A percentile compares a stretch with the other conserved stretches of the same genome.
Conservation (phyloP, 2,113 vertebrate genomes). For the Paradoxurus hermaphroditus region DNA sequence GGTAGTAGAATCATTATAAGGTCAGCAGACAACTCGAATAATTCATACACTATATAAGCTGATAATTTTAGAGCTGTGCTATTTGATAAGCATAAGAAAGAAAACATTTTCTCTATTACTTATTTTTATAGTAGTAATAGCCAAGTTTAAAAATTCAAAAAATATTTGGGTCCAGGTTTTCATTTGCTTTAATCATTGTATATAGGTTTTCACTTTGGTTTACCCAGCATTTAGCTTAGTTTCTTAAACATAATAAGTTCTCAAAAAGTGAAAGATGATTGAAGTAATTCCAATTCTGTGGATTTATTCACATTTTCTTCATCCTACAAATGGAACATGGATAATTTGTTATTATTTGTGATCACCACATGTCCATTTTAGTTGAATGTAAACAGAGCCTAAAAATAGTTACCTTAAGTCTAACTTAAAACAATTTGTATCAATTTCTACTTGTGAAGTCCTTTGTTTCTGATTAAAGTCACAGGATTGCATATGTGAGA, state of each 20-base stretch:
- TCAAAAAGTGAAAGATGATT: neutral
- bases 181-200: neutral
- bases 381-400: neutral
- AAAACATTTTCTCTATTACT: constrained; percentile 30
- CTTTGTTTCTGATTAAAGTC: neutral
- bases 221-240: neutral
- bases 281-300: neutral
- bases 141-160: constrained; percentile 13
- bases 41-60: constrained; percentile 8
- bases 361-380: neutral
- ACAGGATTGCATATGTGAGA: neutral
- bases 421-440: constrained; percentile 12
- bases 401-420: neutral
- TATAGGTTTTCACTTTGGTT: neutral
- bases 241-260: constrained; percentile 22
- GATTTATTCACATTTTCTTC: neutral
- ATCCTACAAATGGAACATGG: neutral
- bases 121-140: constrained; percentile 37
- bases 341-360: neutral
- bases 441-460: neutral
- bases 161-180: constrained; percentile 29
- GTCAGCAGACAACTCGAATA: constrained; percentile 32
- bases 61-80: constrained; percentile 29
- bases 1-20: constrained; percentile 36
- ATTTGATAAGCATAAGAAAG: constrained; percentile 29